Conservation (phyloP, 92 coral and sea anemone species). For the Chrysogorgia sp. region DNA sequence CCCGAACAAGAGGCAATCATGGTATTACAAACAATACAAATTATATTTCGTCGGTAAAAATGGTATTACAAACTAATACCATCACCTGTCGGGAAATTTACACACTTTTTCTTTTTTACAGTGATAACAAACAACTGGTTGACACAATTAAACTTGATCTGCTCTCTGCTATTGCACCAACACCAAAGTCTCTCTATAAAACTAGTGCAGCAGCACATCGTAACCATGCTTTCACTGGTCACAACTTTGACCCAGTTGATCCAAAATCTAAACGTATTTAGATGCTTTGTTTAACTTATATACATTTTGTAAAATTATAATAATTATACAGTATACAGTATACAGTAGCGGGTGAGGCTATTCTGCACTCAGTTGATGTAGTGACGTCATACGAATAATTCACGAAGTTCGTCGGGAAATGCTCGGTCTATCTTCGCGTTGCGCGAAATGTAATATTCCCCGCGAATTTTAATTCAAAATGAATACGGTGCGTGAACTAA, state of each 20-base stretch:
- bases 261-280: background rate
- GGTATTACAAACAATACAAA: no score
- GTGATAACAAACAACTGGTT: conserved; percentile 82
- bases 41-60: no score
- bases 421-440: no score
- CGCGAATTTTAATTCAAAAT: no score
- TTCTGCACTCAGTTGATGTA: no score
- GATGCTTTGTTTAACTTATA: background rate
- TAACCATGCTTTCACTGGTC: conserved; percentile 28
- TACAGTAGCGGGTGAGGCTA: no score
- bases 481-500: background rate
- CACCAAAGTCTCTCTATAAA: conserved; percentile 97
- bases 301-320: background rate
- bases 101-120: conserved; percentile 24
- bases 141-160: conserved; percentile 84
- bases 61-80: no score
- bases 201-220: conserved; percentile 72
- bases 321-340: background rate
- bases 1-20: no score
- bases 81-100: no score
- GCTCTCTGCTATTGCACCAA: conserved; percentile 92
- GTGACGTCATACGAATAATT: no score
- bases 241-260: conserved; percentile 35
- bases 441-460: no score
- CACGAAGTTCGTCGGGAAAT: no score